A percentile compares a stretch with the other conserved stretches of the same genome.
These are phyloP conservation scores for Atta colombica DNA, from an alignment of 1,140 invertebrate genomes.

Conservation along the genomic window DNA sequence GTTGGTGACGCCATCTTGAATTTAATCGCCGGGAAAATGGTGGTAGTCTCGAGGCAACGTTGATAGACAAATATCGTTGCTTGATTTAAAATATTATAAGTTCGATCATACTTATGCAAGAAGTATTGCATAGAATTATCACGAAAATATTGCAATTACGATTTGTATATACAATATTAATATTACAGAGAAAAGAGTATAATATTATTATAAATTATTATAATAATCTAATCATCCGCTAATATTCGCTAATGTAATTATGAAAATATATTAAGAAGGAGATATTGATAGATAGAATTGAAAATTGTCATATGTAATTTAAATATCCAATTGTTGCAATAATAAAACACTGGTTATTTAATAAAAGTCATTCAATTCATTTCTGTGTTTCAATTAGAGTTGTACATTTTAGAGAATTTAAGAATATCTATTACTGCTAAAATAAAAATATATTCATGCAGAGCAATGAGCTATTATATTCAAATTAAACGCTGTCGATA, in stretches of 20 bases:
- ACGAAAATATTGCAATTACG: neutral
- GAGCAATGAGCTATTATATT: neutral
- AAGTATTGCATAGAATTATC: neutral
- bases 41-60: constrained; percentile 70
- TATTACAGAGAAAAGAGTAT: neutral
- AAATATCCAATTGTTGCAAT: neutral
- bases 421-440: neutral
- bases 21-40: constrained; percentile 86
- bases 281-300: neutral
- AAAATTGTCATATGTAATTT: neutral
- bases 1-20: constrained; percentile 84
- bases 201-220: neutral
- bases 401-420: neutral
- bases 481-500: neutral
- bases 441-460: neutral
- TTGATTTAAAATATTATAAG: constrained; percentile 31
- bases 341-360: neutral
- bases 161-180: neutral
- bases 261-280: neutral
- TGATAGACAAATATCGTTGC: constrained; percentile 4
- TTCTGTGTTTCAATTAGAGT: neutral
- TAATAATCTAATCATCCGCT: neutral
- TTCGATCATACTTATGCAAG: neutral
- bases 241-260: neutral
- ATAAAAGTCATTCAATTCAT: neutral